Evolutionary conservation across 2,888 invertebrate genomes (phyloP).

Genomic region (Xestia xanthographa): DNA sequence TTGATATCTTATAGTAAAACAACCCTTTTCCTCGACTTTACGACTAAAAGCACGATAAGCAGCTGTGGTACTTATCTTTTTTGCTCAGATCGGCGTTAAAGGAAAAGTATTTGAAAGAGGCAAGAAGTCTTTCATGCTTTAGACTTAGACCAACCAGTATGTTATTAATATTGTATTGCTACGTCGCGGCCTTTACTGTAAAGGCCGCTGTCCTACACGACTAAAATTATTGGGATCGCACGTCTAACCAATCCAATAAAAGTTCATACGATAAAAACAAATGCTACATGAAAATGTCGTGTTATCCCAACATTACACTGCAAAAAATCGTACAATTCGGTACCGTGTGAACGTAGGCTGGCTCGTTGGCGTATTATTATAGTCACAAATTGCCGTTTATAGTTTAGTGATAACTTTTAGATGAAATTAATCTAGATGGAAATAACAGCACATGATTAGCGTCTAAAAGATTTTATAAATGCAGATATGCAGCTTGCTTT

Average conservation of each 20-base stretch:
- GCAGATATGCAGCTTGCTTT: not conserved
- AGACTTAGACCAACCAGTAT: not conserved
- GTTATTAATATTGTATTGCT: not conserved
- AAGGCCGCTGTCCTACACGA: not conserved
- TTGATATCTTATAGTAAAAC: conserved; percentile 28
- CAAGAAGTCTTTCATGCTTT: not conserved
- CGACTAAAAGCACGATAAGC: conserved; percentile 41
- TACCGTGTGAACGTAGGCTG: too few species aligned
- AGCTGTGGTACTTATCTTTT: conserved; percentile 29
- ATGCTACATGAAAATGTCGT: not conserved
- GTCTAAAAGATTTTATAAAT: too few species aligned
- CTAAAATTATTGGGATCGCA: not conserved
- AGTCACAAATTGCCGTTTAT: too few species aligned
- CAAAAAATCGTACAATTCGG: too few species aligned
- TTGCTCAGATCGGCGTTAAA: conserved; percentile 22
- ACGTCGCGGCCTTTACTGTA: not conserved
- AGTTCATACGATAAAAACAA: not conserved
- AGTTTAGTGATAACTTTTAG: too few species aligned
- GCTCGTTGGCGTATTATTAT: too few species aligned
- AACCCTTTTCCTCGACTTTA: conserved; percentile 47
- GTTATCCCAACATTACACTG: not conserved
- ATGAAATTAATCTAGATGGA: too few species aligned
- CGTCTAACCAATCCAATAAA: not conserved
- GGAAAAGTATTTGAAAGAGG: conserved; percentile 11
- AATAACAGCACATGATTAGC: too few species aligned